Conservation (phyloP, 2,888 invertebrate species). For the Drosophila diplacantha region DNA sequence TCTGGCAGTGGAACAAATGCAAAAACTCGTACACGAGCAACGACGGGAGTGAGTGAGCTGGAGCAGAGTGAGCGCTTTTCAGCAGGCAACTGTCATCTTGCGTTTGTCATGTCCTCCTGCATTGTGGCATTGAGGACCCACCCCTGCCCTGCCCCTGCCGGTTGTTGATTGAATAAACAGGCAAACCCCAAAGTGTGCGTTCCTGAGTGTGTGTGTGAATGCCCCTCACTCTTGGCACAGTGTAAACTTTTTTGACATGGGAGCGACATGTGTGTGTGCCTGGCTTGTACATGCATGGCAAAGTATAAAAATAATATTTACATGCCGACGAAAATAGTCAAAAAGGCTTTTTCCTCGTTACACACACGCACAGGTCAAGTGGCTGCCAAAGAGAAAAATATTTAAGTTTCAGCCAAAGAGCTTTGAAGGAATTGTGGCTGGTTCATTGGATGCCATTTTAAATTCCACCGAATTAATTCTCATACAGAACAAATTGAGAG, state of each 20-base stretch:
- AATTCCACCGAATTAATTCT: background rate
- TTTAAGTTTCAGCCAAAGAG: conserved; percentile 1
- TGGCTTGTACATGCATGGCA: conserved; percentile 34
- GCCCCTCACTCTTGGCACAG: conserved; percentile 21
- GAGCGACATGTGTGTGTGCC: conserved; percentile 2
- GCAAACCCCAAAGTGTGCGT: conserved; percentile 33
- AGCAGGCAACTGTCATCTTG: conserved; percentile 70
- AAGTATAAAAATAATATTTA: conserved; percentile 67
- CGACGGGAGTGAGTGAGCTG: conserved; percentile 1
- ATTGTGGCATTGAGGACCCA: conserved; percentile 55
- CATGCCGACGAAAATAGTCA: conserved; percentile 40
- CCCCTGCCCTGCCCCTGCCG: conserved; percentile 10
- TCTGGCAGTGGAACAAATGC: conserved; percentile 28
- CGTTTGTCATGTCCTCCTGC: conserved; percentile 65
- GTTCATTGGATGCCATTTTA: background rate
- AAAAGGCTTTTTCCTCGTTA: conserved; percentile 37
- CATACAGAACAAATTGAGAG: background rate
- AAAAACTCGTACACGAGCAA: conserved; percentile 22
- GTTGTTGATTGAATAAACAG: conserved; percentile 69
- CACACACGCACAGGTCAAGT: conserved; percentile 33
- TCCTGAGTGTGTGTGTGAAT: conserved; percentile 20
- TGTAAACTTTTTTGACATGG: conserved; percentile 43
- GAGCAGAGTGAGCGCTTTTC: conserved; percentile 46
- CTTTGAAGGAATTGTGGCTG: background rate
- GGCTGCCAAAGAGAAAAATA: conserved; percentile 14